Evolutionary conservation across 2,888 invertebrate genomes (phyloP).

Genomic region (Cosmorhoe ocellata): DNA sequence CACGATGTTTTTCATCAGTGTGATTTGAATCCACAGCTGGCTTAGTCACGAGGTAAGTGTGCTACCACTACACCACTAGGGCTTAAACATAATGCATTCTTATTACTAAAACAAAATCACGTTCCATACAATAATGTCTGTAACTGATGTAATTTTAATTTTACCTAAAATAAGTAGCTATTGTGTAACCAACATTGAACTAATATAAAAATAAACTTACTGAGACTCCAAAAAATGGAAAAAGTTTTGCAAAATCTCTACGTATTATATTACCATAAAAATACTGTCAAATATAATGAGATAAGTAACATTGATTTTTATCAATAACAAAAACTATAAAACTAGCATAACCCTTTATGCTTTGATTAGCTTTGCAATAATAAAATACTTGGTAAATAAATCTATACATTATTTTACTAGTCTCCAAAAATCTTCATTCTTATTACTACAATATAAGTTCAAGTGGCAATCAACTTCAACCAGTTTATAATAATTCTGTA

Average conservation of each 20-base stretch:
- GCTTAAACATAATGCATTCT: no score
- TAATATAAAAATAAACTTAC: conserved; percentile 1
- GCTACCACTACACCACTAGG: no score
- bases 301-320: conserved; percentile 21
- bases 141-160: conserved; percentile 6
- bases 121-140: no score
- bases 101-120: conserved; percentile 35
- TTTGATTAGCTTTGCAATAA: conserved; percentile 7
- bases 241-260: conserved; percentile 2
- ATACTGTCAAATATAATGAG: conserved; percentile 16
- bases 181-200: conserved; percentile 4
- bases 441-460: background rate
- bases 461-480: conserved; percentile 9
- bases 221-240: conserved; percentile 11
- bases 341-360: conserved; percentile 23
- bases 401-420: conserved; percentile 17
- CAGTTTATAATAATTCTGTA: conserved; percentile 19
- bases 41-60: no score
- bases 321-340: conserved; percentile 23
- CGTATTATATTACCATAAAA: conserved; percentile 13
- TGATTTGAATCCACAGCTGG: no score
- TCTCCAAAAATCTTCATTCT: conserved; percentile 5
- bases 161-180: conserved; percentile 19
- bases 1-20: no score
- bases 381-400: conserved; percentile 16